These are phyloP conservation scores for Callionymus lyra DNA, from an alignment of 2,113 vertebrate species.

Conservation along the genomic window DNA sequence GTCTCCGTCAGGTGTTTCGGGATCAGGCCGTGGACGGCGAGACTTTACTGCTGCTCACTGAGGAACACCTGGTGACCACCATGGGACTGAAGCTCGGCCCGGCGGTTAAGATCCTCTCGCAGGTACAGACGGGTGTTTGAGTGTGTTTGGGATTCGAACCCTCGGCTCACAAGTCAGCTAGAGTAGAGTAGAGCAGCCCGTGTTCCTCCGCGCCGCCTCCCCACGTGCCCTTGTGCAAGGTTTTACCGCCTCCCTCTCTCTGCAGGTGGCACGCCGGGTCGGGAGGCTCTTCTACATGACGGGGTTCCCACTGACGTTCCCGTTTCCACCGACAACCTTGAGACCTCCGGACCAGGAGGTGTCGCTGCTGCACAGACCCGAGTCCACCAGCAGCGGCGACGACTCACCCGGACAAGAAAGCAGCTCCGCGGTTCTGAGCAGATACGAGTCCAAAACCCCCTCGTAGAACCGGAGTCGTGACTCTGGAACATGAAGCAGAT, in stretches of 20 bases:
- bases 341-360: conserved; percentile 67
- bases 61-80: conserved; percentile 90
- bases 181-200: conserved; percentile 30
- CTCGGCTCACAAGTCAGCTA: conserved; percentile 22
- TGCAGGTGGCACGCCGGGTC: conserved; percentile 82
- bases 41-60: conserved; percentile 89
- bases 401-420: conserved; percentile 85
- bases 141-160: conserved; percentile 17
- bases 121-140: conserved; percentile 72
- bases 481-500: conserved; percentile 27
- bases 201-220: too few relatives aligned
- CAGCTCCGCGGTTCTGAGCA: conserved; percentile 41
- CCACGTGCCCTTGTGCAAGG: too few relatives aligned
- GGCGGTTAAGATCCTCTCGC: conserved; percentile 91
- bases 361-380: conserved; percentile 55
- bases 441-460: conserved; percentile 72
- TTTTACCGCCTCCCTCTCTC: conserved; percentile 22
- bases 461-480: conserved; percentile 59
- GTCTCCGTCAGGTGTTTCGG: conserved; percentile 81
- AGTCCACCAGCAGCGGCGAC: conserved; percentile 71
- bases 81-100: conserved; percentile 96
- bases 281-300: conserved; percentile 92
- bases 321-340: conserved; percentile 75
- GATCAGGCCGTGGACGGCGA: conserved; percentile 96
- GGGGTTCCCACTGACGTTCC: conserved; percentile 85